Conservation (phyloP, 2,113 vertebrate species). For the Crotalus viridis region DNA sequence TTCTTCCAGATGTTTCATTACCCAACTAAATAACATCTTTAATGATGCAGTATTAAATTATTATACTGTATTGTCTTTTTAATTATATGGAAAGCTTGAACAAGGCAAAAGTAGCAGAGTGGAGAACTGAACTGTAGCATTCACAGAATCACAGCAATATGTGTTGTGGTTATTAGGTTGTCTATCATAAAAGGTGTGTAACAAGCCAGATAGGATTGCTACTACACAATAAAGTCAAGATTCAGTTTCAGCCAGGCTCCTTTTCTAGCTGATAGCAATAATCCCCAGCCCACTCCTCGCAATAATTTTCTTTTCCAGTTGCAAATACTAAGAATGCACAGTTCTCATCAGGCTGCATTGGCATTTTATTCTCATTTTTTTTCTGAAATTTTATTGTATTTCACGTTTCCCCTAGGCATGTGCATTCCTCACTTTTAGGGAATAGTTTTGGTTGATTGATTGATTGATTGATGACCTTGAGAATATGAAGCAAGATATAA, state of each 20-base stretch:
- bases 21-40: background rate
- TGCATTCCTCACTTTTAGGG: background rate
- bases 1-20: background rate
- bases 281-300: background rate
- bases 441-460: background rate
- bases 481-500: background rate
- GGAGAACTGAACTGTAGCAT: background rate
- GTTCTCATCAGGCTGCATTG: background rate
- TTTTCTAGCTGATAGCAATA: background rate
- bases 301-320: background rate
- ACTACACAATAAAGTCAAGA: background rate
- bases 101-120: background rate
- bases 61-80: background rate
- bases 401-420: background rate
- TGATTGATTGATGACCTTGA: background rate
- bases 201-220: background rate
- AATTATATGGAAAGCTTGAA: background rate
- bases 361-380: background rate
- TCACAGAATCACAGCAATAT: background rate
- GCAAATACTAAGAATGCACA: background rate
- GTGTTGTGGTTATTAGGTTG: background rate
- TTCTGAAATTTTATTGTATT: background rate
- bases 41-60: background rate
- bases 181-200: background rate
- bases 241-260: background rate